Evolutionary conservation across 2,113 vertebrate genomes (phyloP), one percentile per base, ranked within the genome.

Genomic region (Syngnathoides biaculeatus): DNA sequence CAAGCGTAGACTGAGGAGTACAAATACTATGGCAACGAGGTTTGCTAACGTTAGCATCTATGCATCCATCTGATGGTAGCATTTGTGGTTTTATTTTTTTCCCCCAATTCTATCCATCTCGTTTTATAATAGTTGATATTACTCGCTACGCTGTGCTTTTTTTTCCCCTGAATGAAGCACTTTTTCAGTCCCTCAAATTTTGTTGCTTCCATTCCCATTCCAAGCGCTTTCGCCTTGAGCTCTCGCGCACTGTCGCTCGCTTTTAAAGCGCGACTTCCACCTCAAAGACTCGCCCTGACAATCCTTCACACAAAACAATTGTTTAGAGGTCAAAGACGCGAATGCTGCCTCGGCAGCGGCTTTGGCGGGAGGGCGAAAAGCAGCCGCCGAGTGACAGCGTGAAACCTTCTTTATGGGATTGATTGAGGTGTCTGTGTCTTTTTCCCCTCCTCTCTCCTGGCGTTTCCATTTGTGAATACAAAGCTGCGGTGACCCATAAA

Each of bases 401-500:
- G 80, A 85, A 85, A 88, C 79, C 84, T 81, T 85, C 83, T 86
- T 87, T 88, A 75, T 69, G 5, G 80, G 80, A 89, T 87, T 90
- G 90, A 90, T 89, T 85, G 86, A 89, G 87, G 87, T 88, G 84
- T 87, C 60, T 72, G 84, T 85, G 81, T 89, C 85, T 86, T 87
- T 73, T 78, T 65, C 72, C 68, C 64, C 72, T 64, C 26, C 68
- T 27, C 26, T 79, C 84, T 89, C 83, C 78, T 79, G 73, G 80
- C 82, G 84, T 87, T 87, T 86, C 88, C 88, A 88, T 92, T 90
- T 88, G 87, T 83, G 83, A 91, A 89, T 88, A 89, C 89, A 89
- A 88, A 90, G 90, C 86, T 89, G 85, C 83, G 79, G 90, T 90
- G 89, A 90, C 88, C 87, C 89, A 92, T 92, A 87, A 91, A 92